Percentiles rank a stretch among this genome's conserved stretches.
Conservation (phyloP, 1,140 invertebrate species). For the Trigoniulus corallinus region DNA sequence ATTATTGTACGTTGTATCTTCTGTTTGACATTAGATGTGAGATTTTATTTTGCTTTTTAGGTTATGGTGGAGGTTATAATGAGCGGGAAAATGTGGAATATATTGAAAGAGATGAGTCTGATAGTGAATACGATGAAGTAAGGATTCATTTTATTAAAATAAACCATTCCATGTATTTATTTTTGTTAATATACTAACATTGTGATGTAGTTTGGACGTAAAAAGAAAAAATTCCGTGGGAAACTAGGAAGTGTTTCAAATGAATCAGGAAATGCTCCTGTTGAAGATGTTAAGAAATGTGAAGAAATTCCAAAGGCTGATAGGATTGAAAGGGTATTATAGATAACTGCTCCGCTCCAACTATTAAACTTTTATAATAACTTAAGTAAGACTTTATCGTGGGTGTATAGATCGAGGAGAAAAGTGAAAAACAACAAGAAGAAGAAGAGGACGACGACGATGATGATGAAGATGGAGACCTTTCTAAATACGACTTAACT, state of each 20-base stretch:
- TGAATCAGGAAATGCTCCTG: background rate
- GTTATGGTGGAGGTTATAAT: constrained; percentile 51
- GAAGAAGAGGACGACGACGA: constrained; percentile 29
- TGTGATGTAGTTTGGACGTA: constrained; percentile 52
- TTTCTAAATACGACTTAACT: constrained; percentile 65
- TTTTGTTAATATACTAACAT: constrained; percentile 5
- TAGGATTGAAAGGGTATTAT: too few relatives aligned
- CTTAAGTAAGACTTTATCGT: too few relatives aligned
- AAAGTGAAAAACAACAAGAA: constrained; percentile 24
- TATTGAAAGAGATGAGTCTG: constrained; percentile 65
- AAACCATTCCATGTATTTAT: constrained; percentile 13
- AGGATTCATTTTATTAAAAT: constrained; percentile 20
- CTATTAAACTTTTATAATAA: too few relatives aligned
- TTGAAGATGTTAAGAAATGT: too few relatives aligned
- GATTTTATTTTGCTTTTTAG: constrained; percentile 9
- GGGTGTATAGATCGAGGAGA: too few relatives aligned
- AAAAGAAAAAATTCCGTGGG: constrained; percentile 51
- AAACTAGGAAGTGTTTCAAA: constrained; percentile 14
- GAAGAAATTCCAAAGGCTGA: too few relatives aligned
- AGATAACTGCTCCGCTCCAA: too few relatives aligned
- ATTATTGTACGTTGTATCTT: too few relatives aligned
- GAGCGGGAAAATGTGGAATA: constrained; percentile 86
- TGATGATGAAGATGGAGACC: constrained; percentile 48
- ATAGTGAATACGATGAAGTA: constrained; percentile 82
- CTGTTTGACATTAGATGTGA: too few relatives aligned